phyloP scores from a whole-genome alignment of 1,140 invertebrate species.

The Drosophila kurseongensis region DNA sequence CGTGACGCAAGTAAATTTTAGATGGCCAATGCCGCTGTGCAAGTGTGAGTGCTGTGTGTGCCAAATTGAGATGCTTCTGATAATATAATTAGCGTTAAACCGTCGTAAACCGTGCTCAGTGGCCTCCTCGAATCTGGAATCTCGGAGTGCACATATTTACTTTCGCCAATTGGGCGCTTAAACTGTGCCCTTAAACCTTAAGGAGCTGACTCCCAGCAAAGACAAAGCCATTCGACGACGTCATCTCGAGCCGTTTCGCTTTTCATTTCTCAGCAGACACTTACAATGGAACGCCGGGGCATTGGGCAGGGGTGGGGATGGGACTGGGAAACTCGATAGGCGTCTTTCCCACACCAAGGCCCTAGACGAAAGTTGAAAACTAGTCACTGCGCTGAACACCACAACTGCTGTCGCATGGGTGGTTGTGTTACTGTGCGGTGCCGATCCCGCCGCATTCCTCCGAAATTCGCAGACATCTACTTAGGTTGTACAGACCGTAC shows the following conservation, averaged over 20 bases:
- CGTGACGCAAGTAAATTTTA: conserved; percentile 42
- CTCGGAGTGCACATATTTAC: neutral
- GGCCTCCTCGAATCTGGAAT: conserved; percentile 29
- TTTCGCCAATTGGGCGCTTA: too few relatives aligned
- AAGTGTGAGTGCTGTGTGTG: conserved; percentile 29
- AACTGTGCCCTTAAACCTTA: neutral
- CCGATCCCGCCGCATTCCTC: neutral
- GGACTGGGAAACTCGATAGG: conserved; percentile 37
- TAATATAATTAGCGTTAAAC: conserved; percentile 54
- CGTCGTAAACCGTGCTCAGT: conserved; percentile 36
- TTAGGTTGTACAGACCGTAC: too few relatives aligned
- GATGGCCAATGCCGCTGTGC: conserved; percentile 38
- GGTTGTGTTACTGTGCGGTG: neutral
- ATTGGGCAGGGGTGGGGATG: neutral
- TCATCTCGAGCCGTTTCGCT: conserved; percentile 66
- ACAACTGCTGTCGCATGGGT: neutral
- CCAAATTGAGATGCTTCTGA: conserved; percentile 56
- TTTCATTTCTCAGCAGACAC: conserved; percentile 57
- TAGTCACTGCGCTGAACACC: neutral
- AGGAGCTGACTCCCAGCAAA: neutral
- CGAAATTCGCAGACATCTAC: neutral
- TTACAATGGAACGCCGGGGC: neutral
- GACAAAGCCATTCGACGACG: conserved; percentile 46
- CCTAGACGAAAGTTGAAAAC: conserved; percentile 2
- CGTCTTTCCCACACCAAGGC: conserved; percentile 31